phyloP scores from a whole-genome alignment of 2,797 vertebrate species.

The Balearica regulorum region DNA sequence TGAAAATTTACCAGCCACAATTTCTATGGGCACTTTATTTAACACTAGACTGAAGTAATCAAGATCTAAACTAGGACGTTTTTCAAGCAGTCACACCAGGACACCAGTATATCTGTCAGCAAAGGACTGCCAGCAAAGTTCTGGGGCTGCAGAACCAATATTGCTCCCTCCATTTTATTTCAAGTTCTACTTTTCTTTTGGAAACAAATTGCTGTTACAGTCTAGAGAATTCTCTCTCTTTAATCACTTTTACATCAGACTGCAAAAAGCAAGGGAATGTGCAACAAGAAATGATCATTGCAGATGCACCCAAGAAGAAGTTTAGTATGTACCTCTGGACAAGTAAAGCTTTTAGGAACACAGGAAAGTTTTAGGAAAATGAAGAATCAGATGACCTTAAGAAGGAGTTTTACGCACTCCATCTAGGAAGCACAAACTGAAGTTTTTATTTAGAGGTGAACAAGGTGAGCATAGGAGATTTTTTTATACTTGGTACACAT shows the following conservation, averaged over 20 bases:
- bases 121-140: background rate
- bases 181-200: background rate
- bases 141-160: background rate
- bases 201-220: background rate
- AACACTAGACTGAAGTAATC: background rate
- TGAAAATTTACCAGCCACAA: background rate
- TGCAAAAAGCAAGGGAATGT: background rate
- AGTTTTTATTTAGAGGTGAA: background rate
- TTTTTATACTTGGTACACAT: background rate
- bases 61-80: background rate
- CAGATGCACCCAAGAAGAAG: background rate
- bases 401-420: background rate
- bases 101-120: background rate
- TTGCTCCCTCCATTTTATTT: background rate
- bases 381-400: background rate
- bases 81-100: background rate
- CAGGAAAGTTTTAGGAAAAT: background rate
- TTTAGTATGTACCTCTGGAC: background rate
- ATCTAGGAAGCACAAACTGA: background rate
- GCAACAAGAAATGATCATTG: background rate
- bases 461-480: rapidly evolving
- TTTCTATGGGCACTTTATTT: background rate
- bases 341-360: background rate
- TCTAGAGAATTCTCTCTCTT: background rate
- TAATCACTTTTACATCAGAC: background rate